Base-by-base conservation (phyloP, 1,140 invertebrate genomes). In the Sarcophaga peregrina region DNA sequence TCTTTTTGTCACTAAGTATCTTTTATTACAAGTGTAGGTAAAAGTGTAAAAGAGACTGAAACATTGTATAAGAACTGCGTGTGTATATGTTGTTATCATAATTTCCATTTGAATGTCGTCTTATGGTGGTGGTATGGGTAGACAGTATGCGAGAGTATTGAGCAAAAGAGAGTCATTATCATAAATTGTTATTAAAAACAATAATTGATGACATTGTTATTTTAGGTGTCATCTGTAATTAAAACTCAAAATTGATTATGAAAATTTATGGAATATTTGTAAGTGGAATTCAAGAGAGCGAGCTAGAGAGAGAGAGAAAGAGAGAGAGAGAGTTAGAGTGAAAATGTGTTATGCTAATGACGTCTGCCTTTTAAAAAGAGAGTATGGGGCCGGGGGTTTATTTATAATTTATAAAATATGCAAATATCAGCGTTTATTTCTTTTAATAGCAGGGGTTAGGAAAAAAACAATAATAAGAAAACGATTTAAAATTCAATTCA, bases 171-270 rank as follows among this genome's bases (percentile, higher is more conserved):
- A 48, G 15, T 48, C 45, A 78, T 78, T 78, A 78, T 78, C 75
- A 78, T 78, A 52, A 78, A 25, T 78, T 78, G 47, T 50, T 52
- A 78, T 78, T 78, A 50, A 78, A 78, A 78, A 78, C 25, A 78
- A 78, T 78, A 78, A 78, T 78, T 78, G 75, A 78, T 78, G 75
- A 78, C 47, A 52, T 78, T 78, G 75, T 52, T 78, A 78, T 78
- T 78, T 52, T 50, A 78, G 75, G 75, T 78, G 75, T 78, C 47
- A 50, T 50, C 47, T 50, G 48, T 78, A 78, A 78, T 78, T 78
- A 78, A 78, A 25, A 78, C 47, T 20, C 47, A 50, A 68, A 17
- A 68, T 68, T 68, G 62, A 68, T 68, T 68, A 68, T 68, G 17
- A 68, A 68, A 68, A 68, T 68, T 68, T 68, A 68, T 68, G 6